These are phyloP conservation scores for Maniola hyperantus DNA, from an alignment of 2,888 invertebrate genomes.

Conservation along the genomic window DNA sequence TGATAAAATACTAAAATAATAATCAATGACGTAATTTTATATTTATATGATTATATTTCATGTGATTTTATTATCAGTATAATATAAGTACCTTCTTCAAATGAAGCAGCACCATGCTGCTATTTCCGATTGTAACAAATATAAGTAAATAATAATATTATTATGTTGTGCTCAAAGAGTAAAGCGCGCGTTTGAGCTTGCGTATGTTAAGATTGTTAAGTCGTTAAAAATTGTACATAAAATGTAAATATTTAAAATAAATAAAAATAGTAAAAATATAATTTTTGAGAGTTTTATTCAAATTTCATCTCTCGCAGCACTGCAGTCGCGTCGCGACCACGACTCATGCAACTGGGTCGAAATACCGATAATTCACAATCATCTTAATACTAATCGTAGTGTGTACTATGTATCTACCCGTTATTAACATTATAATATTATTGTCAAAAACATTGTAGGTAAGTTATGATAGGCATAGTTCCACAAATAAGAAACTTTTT, in stretches of 20 bases:
- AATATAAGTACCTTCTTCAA: conserved; percentile 16
- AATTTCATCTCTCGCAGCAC: no score
- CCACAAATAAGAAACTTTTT: no score
- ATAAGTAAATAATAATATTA: not conserved
- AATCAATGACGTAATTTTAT: conserved; percentile 6
- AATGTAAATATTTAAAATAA: conserved; percentile 79
- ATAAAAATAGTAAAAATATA: conserved; percentile 70
- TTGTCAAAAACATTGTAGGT: no score
- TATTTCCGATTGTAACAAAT: conserved; percentile 32
- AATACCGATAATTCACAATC: no score
- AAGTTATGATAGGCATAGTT: no score
- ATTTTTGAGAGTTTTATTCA: not conserved
- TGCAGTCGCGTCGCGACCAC: no score
- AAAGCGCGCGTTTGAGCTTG: conserved; percentile 57
- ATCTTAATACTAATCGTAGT: no score
- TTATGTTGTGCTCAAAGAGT: conserved; percentile 68
- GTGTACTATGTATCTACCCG: not conserved
- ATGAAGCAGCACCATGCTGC: conserved; percentile 26
- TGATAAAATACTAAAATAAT: not conserved
- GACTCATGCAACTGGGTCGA: no score
- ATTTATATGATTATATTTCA: conserved; percentile 5
- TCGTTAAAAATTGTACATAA: conserved; percentile 76
- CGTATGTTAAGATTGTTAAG: conserved; percentile 40
- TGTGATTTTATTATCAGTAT: not conserved
- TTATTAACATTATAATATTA: not conserved